Evolutionary conservation across 2,888 invertebrate genomes (phyloP), one percentile per base, ranked within the genome.

Genomic region (Xanthostigma xanthostigma): DNA sequence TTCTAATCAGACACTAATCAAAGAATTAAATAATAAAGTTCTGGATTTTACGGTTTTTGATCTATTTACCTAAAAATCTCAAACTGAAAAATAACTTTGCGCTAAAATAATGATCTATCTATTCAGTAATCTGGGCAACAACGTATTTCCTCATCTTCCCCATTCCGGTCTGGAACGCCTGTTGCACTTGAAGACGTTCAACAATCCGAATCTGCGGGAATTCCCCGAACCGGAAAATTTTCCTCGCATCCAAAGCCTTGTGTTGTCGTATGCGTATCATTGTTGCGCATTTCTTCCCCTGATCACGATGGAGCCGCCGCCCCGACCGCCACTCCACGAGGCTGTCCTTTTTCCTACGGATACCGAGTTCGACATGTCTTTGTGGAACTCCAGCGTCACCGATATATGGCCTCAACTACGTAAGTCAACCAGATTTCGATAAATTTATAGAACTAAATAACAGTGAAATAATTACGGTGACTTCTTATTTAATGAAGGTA

Each of bases 231-330:
- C 92, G 0, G 84, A 86, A 54, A 75, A 80, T 47, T 91, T 95
- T 68, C 94, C 93, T 0, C 72, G 84, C 36, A 87, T 94, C 53
- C 82, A 87, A 70, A 84, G 83, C 10, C 72, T 94, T 60, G 81
- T 88, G 39, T 70, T 95, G 38, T 88, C 93, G 1, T 95, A 94
- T 68, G 94, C 95, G 55, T 96, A 95, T 70, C 95, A 96, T 65
- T 96, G 95, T 70, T 95, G 95, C 69, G 84, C 89, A 53, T 93
- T 89, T 69, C 66, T 88, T 60, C 81, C 84, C 42, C 67, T 81
- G 57, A 74, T 78, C 56, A 76, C 78, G 47, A 65, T 64, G 56
- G 70, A 64, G 55, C 63, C 58, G 51, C 72, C 72, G n/a, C 71
- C 68, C 5, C 65, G 64, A 43, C 70, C 68, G 8, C 61, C 75